Evolutionary conservation across 1,140 invertebrate genomes (phyloP), one percentile per base, ranked within the genome.

Genomic region (Zaprionus africanus): DNA sequence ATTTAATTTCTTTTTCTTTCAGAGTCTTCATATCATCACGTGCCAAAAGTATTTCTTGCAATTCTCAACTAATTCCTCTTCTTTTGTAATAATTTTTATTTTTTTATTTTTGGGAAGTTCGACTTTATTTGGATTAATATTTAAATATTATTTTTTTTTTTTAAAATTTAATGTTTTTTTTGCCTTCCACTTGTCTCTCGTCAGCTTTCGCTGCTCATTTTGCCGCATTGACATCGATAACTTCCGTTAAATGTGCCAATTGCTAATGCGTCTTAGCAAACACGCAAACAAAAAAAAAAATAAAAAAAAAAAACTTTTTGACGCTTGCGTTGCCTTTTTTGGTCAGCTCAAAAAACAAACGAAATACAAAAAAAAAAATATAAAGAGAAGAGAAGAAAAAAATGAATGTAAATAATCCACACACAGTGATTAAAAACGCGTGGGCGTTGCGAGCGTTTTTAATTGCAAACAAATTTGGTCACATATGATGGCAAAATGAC

Each of bases 221-320:
- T 78, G 78, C 85, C 85, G 81, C 74, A 82, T 82, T 76, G 76
- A 79, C 71, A 73, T 88, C 84, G 74, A 82, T 90, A 88, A 85
- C 84, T 88, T 90, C 84, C 85, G 81, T 88, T 88, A 79, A 88
- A 88, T 90, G 81, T 88, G 84, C 71, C 84, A 88, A 88, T 88
- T 79, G 81, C 61, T 81, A 81, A 84, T 83, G 78, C 84, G 83
- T 69, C 83, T 87, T 80, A 66, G 67, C 51, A 60, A 76, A 78
- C 68, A 43, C 56, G 66, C 34, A 22, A 51, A 51, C 54, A 56
- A 41, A 59, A 65, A 67, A 56, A 58, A 46, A 41, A 36, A 61
- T 43, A 70, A 2, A 22, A 22, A 22, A 72, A 60, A 51, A 43
- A 24, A 36, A 49, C 49, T 12, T 17, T 77, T 71, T 66, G 58